Evolutionary conservation across 64 coral and sea anemone species (phyloP).

Genomic region (Montipora capricornis): DNA sequence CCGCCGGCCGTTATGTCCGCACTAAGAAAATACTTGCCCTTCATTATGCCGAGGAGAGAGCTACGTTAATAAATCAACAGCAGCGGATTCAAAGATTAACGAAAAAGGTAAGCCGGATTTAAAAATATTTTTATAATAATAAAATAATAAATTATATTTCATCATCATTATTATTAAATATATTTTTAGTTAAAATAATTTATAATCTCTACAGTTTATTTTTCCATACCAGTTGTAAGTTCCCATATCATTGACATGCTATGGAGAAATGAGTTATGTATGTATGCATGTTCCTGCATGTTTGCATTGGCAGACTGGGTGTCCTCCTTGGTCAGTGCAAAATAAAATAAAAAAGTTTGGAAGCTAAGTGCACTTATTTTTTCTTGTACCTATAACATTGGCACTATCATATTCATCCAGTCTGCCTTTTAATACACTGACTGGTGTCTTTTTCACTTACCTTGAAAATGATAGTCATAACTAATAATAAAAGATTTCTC

Average conservation of each 20-base stretch:
- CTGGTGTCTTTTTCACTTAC: neutral
- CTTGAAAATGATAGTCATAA: neutral
- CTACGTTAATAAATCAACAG: slow-evolving; percentile 7
- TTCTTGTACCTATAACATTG: neutral
- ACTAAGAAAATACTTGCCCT: slow-evolving; percentile 19
- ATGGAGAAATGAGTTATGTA: neutral
- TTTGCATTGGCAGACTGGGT: neutral
- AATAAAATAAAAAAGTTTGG: neutral
- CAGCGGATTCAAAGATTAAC: slow-evolving; percentile 30
- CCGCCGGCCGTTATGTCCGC: slow-evolving; percentile 27
- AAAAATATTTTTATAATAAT: slow-evolving; percentile 14
- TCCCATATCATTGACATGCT: neutral
- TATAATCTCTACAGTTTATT: neutral
- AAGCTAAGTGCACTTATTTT: neutral
- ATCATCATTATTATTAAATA: neutral
- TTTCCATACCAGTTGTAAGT: neutral
- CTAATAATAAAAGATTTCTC: neutral
- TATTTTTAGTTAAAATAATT: neutral
- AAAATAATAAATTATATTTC: neutral
- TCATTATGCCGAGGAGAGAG: slow-evolving; percentile 38
- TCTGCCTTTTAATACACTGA: neutral
- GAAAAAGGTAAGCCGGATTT: slow-evolving; percentile 33
- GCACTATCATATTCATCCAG: neutral
- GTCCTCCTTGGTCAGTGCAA: neutral
- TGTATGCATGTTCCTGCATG: neutral